A percentile compares a stretch with the other conserved stretches of the same genome.
phyloP scores from a whole-genome alignment of 2,888 invertebrate species.

The Dryococelus australis region DNA sequence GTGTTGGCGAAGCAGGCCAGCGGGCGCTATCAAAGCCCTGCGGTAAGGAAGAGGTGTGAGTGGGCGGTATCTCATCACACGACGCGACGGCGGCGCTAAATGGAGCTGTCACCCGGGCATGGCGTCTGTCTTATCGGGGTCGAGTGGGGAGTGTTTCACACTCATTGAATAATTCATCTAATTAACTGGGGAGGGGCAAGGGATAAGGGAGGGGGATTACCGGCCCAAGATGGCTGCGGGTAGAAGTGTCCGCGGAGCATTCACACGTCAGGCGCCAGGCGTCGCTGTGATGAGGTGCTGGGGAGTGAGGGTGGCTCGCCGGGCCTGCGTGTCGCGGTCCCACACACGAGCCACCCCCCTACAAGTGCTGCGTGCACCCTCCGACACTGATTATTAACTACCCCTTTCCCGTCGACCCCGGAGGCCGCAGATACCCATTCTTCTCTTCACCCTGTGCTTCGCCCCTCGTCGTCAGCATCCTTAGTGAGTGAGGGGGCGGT shows the following conservation, averaged over 20 bases:
- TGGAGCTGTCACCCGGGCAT: background rate
- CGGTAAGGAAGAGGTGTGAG: background rate
- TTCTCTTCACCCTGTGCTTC: too few relatives aligned
- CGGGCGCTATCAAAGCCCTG: too few relatives aligned
- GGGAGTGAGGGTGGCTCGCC: background rate
- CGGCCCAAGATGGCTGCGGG: background rate
- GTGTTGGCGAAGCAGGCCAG: too few relatives aligned
- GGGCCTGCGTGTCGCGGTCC: background rate
- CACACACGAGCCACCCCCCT: background rate
- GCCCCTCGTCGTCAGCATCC: too few relatives aligned
- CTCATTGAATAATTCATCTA: conserved; percentile 16
- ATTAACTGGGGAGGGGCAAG: background rate
- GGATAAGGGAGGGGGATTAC: too few relatives aligned
- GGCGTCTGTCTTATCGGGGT: conserved; percentile 16
- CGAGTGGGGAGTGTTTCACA: conserved; percentile 16
- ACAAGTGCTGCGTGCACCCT: background rate
- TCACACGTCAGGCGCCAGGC: background rate
- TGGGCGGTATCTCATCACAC: background rate
- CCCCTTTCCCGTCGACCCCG: too few relatives aligned
- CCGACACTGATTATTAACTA: background rate
- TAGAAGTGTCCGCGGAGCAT: background rate
- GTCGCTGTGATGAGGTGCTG: background rate
- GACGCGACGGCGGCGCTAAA: background rate
- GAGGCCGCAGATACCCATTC: too few relatives aligned
- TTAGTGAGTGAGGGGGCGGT: too few relatives aligned